Evolutionary conservation across 2,113 vertebrate species (phyloP).

Genomic region (Lampris incognitus): DNA sequence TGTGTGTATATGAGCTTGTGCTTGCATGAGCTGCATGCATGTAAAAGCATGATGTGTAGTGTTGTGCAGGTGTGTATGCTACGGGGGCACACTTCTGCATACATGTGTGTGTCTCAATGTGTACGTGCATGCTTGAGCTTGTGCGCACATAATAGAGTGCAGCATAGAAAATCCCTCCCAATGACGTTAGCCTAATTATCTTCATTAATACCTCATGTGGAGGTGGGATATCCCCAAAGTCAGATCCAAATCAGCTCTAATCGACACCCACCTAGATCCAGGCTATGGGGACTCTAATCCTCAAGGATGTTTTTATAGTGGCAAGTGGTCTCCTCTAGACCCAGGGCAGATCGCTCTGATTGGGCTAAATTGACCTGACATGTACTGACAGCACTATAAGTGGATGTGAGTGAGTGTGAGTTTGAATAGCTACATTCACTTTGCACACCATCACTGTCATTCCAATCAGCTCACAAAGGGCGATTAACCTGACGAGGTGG

Average conservation of each 20-base stretch:
- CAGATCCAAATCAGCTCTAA: conserved; percentile 53
- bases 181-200: conserved; percentile 54
- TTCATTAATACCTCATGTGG: conserved; percentile 58
- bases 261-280: conserved; percentile 58
- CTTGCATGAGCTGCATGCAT: background rate
- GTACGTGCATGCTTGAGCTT: background rate
- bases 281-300: conserved; percentile 49
- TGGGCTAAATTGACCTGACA: conserved; percentile 60
- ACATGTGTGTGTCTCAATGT: background rate
- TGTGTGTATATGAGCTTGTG: background rate
- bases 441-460: conserved; percentile 58
- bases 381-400: conserved; percentile 56
- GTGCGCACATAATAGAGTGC: background rate
- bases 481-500: conserved; percentile 77
- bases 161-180: conserved; percentile 25
- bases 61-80: background rate
- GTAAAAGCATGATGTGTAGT: conserved; percentile 19
- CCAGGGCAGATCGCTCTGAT: conserved; percentile 40
- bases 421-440: conserved; percentile 48
- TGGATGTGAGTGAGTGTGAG: conserved; percentile 22
- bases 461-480: conserved; percentile 61
- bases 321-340: conserved; percentile 46
- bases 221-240: conserved; percentile 53
- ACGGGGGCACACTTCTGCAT: no score
- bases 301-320: conserved; percentile 64